Conservation (phyloP, 2,888 invertebrate species). For the Ctenicera cuprea region DNA sequence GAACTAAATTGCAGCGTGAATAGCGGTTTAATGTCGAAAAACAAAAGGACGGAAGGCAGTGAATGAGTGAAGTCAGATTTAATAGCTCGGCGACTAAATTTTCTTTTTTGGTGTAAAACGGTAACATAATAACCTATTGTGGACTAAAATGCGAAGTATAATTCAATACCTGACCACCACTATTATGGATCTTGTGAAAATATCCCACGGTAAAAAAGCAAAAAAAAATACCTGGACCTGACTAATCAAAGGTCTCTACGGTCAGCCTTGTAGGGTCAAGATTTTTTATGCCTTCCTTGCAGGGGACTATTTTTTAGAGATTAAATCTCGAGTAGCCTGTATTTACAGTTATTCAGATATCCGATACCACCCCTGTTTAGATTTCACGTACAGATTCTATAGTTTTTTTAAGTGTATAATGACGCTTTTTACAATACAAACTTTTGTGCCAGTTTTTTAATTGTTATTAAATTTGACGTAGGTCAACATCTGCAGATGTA, state of each 20-base stretch:
- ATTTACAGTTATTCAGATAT: constrained; percentile 62
- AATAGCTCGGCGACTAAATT: constrained; percentile 47
- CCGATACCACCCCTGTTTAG: constrained; percentile 60
- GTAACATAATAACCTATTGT: constrained; percentile 55
- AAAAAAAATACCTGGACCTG: constrained; percentile 59
- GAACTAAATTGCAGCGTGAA: constrained; percentile 51
- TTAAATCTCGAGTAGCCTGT: constrained; percentile 58
- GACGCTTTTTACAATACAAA: constrained; percentile 41
- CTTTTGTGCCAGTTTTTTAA: constrained; percentile 38
- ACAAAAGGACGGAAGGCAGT: constrained; percentile 52
- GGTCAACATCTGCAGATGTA: constrained; percentile 19
- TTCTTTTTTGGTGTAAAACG: constrained; percentile 43
- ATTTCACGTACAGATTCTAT: constrained; percentile 58
- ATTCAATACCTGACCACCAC: constrained; percentile 59
- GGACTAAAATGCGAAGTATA: constrained; percentile 48
- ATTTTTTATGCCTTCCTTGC: constrained; percentile 52
- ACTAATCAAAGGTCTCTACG: constrained; percentile 56
- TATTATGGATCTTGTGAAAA: constrained; percentile 54
- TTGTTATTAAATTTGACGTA: constrained; percentile 41
- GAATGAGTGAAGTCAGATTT: constrained; percentile 43
- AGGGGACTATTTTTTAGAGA: constrained; percentile 55
- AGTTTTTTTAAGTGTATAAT: constrained; percentile 60
- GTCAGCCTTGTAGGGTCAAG: constrained; percentile 58
- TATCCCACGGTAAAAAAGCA: constrained; percentile 58
- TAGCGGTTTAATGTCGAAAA: constrained; percentile 50